These are phyloP conservation scores for Dunckerocampus dactyliophorus DNA, from an alignment of 2,113 vertebrate genomes.

Conservation along the genomic window DNA sequence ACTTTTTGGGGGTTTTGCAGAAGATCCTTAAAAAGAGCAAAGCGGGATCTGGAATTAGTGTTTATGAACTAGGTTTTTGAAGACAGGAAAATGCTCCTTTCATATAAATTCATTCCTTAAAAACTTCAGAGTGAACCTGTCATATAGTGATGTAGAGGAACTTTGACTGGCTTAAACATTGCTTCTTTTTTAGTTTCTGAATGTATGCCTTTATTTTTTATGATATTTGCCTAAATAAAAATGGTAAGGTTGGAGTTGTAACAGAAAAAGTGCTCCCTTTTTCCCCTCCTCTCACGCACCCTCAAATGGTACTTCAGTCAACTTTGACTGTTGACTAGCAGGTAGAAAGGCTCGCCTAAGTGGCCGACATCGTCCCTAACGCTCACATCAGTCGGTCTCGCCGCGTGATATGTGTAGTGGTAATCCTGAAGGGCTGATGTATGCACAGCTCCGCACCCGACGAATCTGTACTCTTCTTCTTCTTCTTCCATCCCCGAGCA, in stretches of 20 bases:
- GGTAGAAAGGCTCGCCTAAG: conserved; percentile 55
- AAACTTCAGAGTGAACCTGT: too few species aligned
- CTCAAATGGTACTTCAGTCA: conserved; percentile 51
- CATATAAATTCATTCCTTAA: too few species aligned
- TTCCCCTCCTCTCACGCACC: conserved; percentile 7
- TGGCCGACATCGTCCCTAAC: conserved; percentile 53
- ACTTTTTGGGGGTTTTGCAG: too few species aligned
- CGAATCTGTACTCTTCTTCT: conserved; percentile 30
- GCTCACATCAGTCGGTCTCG: conserved; percentile 64
- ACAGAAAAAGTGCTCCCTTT: conserved; percentile 42
- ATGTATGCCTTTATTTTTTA: too few species aligned
- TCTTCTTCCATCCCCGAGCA: conserved; percentile 35
- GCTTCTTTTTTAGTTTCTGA: too few species aligned
- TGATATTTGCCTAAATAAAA: background rate
- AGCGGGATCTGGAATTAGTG: too few species aligned
- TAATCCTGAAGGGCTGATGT: conserved; percentile 68
- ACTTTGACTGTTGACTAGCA: conserved; percentile 54
- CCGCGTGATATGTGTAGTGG: conserved; percentile 57
- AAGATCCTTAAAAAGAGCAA: too few species aligned
- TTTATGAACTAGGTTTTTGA: too few species aligned
- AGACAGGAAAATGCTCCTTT: too few species aligned
- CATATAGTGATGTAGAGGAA: too few species aligned
- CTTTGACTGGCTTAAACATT: too few species aligned
- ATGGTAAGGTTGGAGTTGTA: conserved; percentile 12
- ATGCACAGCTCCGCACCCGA: conserved; percentile 59